Evolutionary conservation across 2,113 vertebrate species (phyloP), one percentile per base, ranked within the genome.

Genomic region (Indri indri): DNA sequence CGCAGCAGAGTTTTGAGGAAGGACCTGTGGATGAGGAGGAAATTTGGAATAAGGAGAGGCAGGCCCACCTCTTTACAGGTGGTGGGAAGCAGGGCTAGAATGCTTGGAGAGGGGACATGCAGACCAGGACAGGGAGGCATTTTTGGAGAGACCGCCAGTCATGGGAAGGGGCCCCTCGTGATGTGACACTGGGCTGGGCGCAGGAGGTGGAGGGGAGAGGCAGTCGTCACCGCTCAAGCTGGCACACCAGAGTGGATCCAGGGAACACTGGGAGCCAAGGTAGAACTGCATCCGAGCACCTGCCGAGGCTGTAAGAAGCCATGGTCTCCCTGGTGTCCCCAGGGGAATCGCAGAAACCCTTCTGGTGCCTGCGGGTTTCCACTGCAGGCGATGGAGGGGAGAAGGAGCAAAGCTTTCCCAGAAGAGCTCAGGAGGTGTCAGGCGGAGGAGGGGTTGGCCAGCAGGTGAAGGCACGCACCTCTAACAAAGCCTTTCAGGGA

Each of bases 331-430:
- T 47, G 9, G 20, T 57, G 32, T 88, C 68, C 71, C 89, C 50
- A 90, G 81, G 45, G 85, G 84, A 77, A 84, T 79, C 16, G 6
- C 7, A 23, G 52, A 77, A 77, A 79, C 17, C 86, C 88, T 59
- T 54, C 76, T 91, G 42, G 66, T 91, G 61, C 45, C 68, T 50
- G 10, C 83, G 50, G 57, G 17, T 83, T 97, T 96, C 37, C 65
- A 89, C 3, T 4, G 6, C 18, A 85, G 61, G 61, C 20, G 42
- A 91, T 74, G 37, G 86, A 70, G 77, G 90, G 23, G 8, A 77
- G n/a, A 52, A 85, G 37, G 50, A 89, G 37, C 80, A 52, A 42
- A 12, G 14, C 22, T 96, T 92, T 94, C 77, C 95, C 89, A 87
- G 17, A 88, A 63, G 59, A 86, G 45, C 50, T 92, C 77, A 32